phyloP scores from a whole-genome alignment of 2,797 vertebrate genomes.

The Zenarchopterus dispar region DNA sequence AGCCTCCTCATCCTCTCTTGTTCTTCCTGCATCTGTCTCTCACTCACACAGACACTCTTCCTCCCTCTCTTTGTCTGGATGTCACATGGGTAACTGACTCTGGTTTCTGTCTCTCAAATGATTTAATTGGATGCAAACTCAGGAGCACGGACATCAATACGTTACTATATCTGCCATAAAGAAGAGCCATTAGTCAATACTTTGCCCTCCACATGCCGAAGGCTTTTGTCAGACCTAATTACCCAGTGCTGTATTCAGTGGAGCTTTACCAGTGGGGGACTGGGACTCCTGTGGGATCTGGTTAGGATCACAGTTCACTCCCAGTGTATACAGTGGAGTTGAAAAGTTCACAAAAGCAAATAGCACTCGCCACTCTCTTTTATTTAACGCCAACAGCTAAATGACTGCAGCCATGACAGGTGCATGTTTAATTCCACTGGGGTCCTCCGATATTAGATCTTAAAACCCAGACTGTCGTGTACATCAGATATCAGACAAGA shows the following conservation, averaged over 20 bases:
- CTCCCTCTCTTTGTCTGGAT: constrained; percentile 58
- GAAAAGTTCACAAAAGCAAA: constrained; percentile 73
- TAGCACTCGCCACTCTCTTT: constrained; percentile 65
- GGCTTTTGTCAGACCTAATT: constrained; percentile 83
- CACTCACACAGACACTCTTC: constrained; percentile 41
- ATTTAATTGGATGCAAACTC: constrained; percentile 85
- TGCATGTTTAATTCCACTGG: constrained; percentile 37
- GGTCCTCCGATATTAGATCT: constrained; percentile 10
- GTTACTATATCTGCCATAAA: constrained; percentile 81
- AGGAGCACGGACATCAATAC: constrained; percentile 77
- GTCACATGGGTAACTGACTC: constrained; percentile 78
- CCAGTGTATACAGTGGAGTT: constrained; percentile 67
- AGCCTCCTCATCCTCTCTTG: constrained; percentile 49
- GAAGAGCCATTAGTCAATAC: constrained; percentile 81
- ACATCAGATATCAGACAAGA: constrained; percentile 12
- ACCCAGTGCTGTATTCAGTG: constrained; percentile 76
- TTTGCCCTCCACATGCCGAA: constrained; percentile 70
- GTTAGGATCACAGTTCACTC: constrained; percentile 78
- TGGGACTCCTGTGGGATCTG: constrained; percentile 76
- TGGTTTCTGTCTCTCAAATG: constrained; percentile 81
- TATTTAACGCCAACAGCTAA: constrained; percentile 62
- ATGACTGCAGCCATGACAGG: constrained; percentile 50
- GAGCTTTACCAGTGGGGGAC: constrained; percentile 68
- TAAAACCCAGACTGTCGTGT: constrained; percentile 5
- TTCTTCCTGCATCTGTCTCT: constrained; percentile 38